These are phyloP conservation scores for Oryctolagus cuniculus DNA, from an alignment of 2,113 vertebrate genomes.

Conservation along the genomic window DNA sequence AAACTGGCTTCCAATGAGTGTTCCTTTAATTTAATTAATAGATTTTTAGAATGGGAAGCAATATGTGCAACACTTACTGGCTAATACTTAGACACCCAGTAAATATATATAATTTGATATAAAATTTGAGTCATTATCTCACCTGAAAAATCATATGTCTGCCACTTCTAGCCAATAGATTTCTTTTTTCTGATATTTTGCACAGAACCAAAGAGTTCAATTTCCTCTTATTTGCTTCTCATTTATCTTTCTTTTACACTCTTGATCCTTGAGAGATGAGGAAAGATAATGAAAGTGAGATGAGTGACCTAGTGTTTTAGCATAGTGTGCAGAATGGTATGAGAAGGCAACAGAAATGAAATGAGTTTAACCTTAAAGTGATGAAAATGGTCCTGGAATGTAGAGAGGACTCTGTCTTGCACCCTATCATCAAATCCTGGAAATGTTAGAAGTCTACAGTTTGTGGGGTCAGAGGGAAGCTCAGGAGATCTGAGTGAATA, in stretches of 20 bases:
- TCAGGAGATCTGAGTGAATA: neutral
- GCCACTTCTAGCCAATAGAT: conserved; percentile 18
- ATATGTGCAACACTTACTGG: neutral
- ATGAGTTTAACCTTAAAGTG: conserved; percentile 60
- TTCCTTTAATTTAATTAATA: neutral
- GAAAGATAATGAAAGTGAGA: conserved; percentile 57
- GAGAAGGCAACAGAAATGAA: conserved; percentile 4
- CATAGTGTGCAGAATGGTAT: neutral
- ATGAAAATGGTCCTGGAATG: conserved; percentile 35
- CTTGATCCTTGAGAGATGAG: conserved; percentile 51
- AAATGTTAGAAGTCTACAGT: neutral
- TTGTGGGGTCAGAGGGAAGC: neutral
- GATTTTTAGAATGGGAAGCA: neutral
- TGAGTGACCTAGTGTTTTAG: conserved; percentile 27
- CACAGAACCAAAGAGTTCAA: conserved; percentile 36
- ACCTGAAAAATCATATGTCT: conserved; percentile 14
- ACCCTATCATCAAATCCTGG: neutral
- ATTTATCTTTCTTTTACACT: conserved; percentile 61
- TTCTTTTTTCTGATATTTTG: neutral
- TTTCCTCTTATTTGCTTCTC: conserved; percentile 61
- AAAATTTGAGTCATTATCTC: conserved; percentile 8
- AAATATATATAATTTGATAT: neutral
- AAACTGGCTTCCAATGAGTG: neutral
- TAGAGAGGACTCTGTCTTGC: neutral
- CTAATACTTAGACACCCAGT: neutral